Base-by-base conservation (phyloP, 2,113 vertebrate species). In the Piaya cayana region DNA sequence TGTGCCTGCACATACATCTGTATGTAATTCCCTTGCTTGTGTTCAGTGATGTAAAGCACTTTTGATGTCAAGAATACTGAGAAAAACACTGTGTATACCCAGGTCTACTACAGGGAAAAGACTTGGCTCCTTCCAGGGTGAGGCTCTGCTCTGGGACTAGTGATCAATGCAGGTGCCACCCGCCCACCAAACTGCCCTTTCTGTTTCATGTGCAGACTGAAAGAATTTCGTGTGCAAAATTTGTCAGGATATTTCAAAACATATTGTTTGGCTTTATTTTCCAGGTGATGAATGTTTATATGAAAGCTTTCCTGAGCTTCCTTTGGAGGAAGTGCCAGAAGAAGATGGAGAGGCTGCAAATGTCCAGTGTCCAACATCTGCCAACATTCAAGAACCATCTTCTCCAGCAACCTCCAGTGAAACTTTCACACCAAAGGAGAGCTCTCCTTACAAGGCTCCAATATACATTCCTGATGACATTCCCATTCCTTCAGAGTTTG, bases 401-500 rank as follows among this genome's bases (percentile, higher is more conserved):
- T 99, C 99, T 65, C 98, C 99, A 43, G 96, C 96, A 8, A 97
- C 98, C 34, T 99, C 98, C 76, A 98, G 98, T 0, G 98, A 99
- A 56, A 98, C 97, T 16, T 97, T 98, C 82, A 99, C 99, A 2
- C 98, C 98, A 15, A 98, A 97, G 80, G 98, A 99, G 67, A 97
- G 97, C 82, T 98, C 98, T 80, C 98, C 98, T 82, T 98, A 98
- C 97, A 98, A 97, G 94, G 98, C 97, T 85, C 98, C 97, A 2
- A 98, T 98, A 92, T 99, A 98, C 90, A 98, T 98, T 69, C 97
- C 98, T 3, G 98, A 99, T 87, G 98, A 99, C 84, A 96, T 99
- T 90, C 97, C 98, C 58, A 97, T 99, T 95, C 99, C 99, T 86
- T 97, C 98, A 86, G 99, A 99, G 90, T 99, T 99, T 96, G 99